Conservation (phyloP, 2,113 vertebrate species). For the Dicentrarchus labrax region DNA sequence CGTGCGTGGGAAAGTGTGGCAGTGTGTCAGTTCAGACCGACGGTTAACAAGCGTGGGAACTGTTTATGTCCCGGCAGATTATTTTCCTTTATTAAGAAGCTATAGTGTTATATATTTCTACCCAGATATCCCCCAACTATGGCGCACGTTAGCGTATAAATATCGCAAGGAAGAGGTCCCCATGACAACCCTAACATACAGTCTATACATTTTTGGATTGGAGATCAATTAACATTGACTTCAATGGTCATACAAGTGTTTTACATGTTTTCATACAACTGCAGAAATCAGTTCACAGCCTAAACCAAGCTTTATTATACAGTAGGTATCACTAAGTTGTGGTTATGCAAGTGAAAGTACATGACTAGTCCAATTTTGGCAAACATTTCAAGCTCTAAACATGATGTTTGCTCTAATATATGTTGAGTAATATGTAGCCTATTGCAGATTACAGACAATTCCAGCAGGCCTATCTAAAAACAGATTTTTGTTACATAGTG, state of each 20-base stretch:
- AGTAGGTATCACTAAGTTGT: background rate
- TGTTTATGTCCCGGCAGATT: background rate
- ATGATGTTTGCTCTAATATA: too few relatives aligned
- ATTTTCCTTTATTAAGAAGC: background rate
- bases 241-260: background rate
- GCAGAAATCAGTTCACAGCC: too few relatives aligned
- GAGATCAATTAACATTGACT: background rate
- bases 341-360: background rate
- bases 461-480: background rate
- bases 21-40: slow-evolving; percentile 80
- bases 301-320: background rate
- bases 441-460: background rate
- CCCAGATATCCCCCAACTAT: background rate
- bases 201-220: background rate
- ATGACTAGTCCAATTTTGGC: background rate
- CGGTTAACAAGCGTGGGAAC: slow-evolving; percentile 76
- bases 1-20: slow-evolving; percentile 86
- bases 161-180: background rate
- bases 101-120: background rate
- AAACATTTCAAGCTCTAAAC: background rate
- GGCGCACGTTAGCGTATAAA: background rate
- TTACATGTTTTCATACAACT: background rate
- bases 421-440: too few relatives aligned
- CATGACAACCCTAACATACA: background rate
- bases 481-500: background rate